A percentile compares a stretch with the other conserved stretches of the same genome.
phyloP scores from a whole-genome alignment of 2,888 invertebrate species.

The Eilema sororculum region DNA sequence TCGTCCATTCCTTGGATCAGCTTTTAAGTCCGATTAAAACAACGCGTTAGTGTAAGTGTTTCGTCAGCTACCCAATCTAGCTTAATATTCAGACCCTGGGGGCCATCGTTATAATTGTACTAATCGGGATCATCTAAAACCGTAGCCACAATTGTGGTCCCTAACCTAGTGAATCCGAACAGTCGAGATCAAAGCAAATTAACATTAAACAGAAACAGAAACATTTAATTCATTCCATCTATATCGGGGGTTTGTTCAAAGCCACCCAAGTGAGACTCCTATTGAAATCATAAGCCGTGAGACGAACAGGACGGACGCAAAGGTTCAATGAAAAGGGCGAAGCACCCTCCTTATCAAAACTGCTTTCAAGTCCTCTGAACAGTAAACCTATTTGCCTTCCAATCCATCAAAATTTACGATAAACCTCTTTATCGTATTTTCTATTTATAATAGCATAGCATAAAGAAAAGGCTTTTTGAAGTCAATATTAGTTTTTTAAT shows the following conservation, averaged over 20 bases:
- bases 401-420: slow-evolving; percentile 64
- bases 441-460: slow-evolving; percentile 49
- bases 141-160: not conserved
- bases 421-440: slow-evolving; percentile 54
- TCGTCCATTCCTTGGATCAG: not conserved
- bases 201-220: slow-evolving; percentile 45
- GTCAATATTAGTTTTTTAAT: slow-evolving; percentile 53
- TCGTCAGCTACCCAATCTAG: not conserved
- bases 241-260: slow-evolving; percentile 49
- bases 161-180: slow-evolving; percentile 9
- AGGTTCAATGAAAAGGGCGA: slow-evolving; percentile 57
- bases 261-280: slow-evolving; percentile 51
- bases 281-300: slow-evolving; percentile 58
- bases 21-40: not conserved
- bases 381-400: slow-evolving; percentile 63
- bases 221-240: slow-evolving; percentile 50
- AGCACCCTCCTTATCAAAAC: slow-evolving; percentile 62
- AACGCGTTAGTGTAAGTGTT: not conserved
- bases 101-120: not conserved
- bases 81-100: not conserved
- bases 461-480: slow-evolving; percentile 38
- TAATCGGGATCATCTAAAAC: not conserved
- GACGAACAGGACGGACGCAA: slow-evolving; percentile 48
- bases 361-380: slow-evolving; percentile 62
- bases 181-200: slow-evolving; percentile 40